Base-by-base conservation (phyloP, 2,888 invertebrate genomes). In the Hecatera dysodea region DNA sequence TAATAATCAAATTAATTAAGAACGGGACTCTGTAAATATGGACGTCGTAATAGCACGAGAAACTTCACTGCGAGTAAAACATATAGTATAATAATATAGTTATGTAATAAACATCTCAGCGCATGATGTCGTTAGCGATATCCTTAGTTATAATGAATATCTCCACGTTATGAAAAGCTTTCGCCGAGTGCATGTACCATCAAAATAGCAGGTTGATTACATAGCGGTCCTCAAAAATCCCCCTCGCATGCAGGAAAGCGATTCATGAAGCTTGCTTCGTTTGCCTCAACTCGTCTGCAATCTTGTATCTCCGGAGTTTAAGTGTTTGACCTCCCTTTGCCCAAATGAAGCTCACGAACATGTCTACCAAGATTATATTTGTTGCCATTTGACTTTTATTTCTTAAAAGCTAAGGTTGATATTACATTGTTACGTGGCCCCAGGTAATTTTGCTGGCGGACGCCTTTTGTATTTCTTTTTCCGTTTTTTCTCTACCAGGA, bases 261-360 rank as follows among this genome's bases (percentile, higher is more conserved):
- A 92, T 93, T 93, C 93, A 93, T 91, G 91, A 92, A 90, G 89
- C 92, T 93, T 90, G 94, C 93, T 94, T 93, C 93, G 92, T 93
- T 93, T 93, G 93, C 92, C 86, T 90, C 91, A 91, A 93, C 93
- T 93, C 92, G 91, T 91, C 91, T 93, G 93, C 93, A 93, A 93
- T 94, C 93, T 94, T 93, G 93, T 94, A 94, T 93, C 93, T 93
- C 92, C 92, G 90, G 90, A 92, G 91, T 93, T 93, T 93, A 94
- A 94, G 93, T 94, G 94, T 94, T 93, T 94, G 93, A 92, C 93
- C 93, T 93, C 92, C 92, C 93, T 93, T 92, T 91, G 92, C 93
- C 93, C 92, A 93, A 94, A 94, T 93, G 93, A 93, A 93, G 91
- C 93, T 91, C 91, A 90, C 91, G 91, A 91, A 92, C 90, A 89